Base-by-base conservation (phyloP, 2,888 invertebrate species). In the Luffia ferchaultella region DNA sequence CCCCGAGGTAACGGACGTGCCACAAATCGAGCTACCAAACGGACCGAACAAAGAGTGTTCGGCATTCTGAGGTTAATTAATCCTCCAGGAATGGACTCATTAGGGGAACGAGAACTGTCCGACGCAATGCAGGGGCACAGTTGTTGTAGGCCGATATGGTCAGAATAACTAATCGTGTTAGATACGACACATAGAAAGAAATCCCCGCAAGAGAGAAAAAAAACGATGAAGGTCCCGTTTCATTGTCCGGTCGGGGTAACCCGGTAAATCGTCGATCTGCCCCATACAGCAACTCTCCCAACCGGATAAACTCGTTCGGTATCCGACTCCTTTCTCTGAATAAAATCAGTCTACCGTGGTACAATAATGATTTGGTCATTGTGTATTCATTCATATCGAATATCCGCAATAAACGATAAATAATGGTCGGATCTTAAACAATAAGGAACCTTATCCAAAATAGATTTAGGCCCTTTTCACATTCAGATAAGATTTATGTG, bases 281-380 rank as follows among this genome's bases (percentile, higher is more conserved):
- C 51, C 55, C 3, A 30, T 30, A 3, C 30, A 12, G 30, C 30
- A n/a, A n/a, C 57, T 56, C 63, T 64, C 60, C 50, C 61, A 59
- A 58, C 57, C 60, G 60, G 71, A 73, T 73, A 73, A 72, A 65
- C 66, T 64, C 65, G 60, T 68, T 63, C 64, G 62, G 60, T 59
- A 62, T 64, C 62, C 63, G 70, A 63, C 62, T 69, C 67, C 67
- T 66, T 66, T 62, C 60, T 60, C 59, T 57, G 60, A 64, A 70
- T 64, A 64, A 71, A 73, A 72, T 70, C 69, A 70, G 64, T 73
- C 66, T 63, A 60, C 65, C 70, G 67, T 68, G 66, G 70, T 73
- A 75, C 71, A 63, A 66, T 63, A 69, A 66, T 70, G 68, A 71
- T 73, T 71, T 72, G 71, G 69, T 62, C 64, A 15, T 45, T 45